These are phyloP conservation scores for Cantharis rustica DNA, from an alignment of 2,888 invertebrate species.

Conservation along the genomic window DNA sequence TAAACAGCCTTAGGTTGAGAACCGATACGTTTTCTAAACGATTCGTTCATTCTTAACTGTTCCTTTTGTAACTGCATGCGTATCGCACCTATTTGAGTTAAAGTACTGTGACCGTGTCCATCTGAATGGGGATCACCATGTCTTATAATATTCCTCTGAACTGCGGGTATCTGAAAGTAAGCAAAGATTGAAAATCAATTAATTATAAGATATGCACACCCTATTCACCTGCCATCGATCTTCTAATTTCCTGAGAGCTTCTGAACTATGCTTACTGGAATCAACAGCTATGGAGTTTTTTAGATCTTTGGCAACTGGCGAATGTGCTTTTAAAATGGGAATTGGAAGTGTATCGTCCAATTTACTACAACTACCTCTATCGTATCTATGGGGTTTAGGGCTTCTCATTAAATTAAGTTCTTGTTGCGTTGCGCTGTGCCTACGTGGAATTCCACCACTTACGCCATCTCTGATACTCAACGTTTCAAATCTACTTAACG, in stretches of 20 bases:
- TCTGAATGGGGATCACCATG: slow-evolving; percentile 50
- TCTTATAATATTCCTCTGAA: slow-evolving; percentile 66
- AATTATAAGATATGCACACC: not conserved
- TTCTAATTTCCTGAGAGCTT: slow-evolving; percentile 53
- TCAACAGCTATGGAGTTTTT: slow-evolving; percentile 53
- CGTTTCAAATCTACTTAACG: slow-evolving; percentile 61
- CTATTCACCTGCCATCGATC: slow-evolving; percentile 59
- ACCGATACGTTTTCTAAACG: slow-evolving; percentile 50
- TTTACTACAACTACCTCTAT: slow-evolving; percentile 61
- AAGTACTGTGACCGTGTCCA: slow-evolving; percentile 60
- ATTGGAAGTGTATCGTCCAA: slow-evolving; percentile 63
- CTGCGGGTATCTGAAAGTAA: slow-evolving; percentile 62
- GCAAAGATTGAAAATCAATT: not conserved
- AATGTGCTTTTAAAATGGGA: slow-evolving; percentile 63
- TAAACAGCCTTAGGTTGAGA: slow-evolving; percentile 55
- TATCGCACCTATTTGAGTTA: slow-evolving; percentile 72
- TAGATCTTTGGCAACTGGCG: slow-evolving; percentile 55
- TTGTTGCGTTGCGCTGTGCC: slow-evolving; percentile 62
- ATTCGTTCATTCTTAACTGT: slow-evolving; percentile 64
- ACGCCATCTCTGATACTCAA: slow-evolving; percentile 60
- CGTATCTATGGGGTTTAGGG: slow-evolving; percentile 58
- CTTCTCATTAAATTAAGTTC: slow-evolving; percentile 60
- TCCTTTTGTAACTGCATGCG: slow-evolving; percentile 69
- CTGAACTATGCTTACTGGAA: slow-evolving; percentile 46
- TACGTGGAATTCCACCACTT: slow-evolving; percentile 55